Base-by-base conservation (phyloP, 2,797 vertebrate species). In the Sebastes ruberrimus region DNA sequence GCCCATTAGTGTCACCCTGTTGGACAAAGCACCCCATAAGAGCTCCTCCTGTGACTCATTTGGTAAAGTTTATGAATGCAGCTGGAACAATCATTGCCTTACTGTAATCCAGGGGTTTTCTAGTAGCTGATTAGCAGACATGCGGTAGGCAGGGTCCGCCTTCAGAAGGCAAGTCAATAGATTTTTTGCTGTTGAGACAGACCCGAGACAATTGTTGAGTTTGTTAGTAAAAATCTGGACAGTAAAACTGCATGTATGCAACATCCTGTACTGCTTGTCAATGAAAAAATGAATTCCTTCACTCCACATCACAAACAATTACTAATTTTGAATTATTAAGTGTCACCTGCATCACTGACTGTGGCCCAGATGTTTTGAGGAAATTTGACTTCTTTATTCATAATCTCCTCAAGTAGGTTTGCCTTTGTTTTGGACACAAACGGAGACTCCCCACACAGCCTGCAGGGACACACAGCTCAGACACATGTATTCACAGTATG, bases 71-170 rank as follows among this genome's bases (percentile, higher is more conserved):
- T 55, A 81, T 82, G 63, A 86, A 76, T 70, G 52, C 63, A 73
- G 33, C 16, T 33, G 18, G 14, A 71, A 66, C 23, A 76, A 46
- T 38, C 11, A 22, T 18, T 52, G 84, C 32, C 95, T 93, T 92
- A 96, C 95, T 68, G 93, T 96, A 91, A 97, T 91, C 96, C 96
- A 96, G 23, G 95, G 94, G 83, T 91, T 95, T 88, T 96, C 95
- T 46, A 96, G 89, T 2, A 97, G 93, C 87, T 98, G 94, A 84
- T 94, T 95, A 66, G 94, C 95, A 20, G 96, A 95, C 78, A 97
- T 96, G 88, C 96, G 94, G 80, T 97, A 95, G 63, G 95, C 94
- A 25, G 96, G 96, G 76, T 97, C 94, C 4, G 94, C 94, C 91
- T 97, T 95, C 89, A 97, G 89, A 80, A 97, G 93, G 68, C 91